Evolutionary conservation across 1,140 invertebrate genomes (phyloP).

Genomic region (Papilio aristodemus): DNA sequence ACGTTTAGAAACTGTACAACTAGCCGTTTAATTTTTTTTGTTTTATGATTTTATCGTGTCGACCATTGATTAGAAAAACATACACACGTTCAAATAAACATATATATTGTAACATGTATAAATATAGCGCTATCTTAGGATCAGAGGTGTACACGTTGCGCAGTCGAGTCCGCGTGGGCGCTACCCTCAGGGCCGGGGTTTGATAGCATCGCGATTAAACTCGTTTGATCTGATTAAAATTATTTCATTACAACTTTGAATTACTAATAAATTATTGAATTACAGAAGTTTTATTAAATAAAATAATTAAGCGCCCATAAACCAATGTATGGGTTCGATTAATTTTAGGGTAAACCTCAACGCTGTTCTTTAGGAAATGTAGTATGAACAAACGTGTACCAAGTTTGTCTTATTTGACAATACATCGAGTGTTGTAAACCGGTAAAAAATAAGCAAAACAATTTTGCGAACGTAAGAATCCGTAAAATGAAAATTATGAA

Average conservation of each 20-base stretch:
- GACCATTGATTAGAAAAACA: no score
- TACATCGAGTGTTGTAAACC: no score
- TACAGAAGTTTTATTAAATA: neutral
- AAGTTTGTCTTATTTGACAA: no score
- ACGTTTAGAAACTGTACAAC: no score
- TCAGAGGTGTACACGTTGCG: neutral
- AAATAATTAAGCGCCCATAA: neutral
- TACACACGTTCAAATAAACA: no score
- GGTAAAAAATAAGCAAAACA: no score
- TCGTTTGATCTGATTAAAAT: conserved; percentile 24
- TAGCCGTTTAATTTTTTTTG: no score
- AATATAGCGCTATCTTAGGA: neutral
- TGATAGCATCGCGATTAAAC: conserved; percentile 16
- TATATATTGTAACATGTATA: neutral
- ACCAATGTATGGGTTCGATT: neutral
- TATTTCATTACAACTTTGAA: conserved; percentile 28
- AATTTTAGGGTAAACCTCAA: no score
- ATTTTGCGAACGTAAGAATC: neutral
- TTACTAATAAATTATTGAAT: conserved; percentile 1
- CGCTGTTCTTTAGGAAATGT: no score
- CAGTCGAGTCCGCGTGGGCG: conserved; percentile 6
- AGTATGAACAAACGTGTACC: no score
- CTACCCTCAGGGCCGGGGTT: neutral
- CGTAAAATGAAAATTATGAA: neutral
- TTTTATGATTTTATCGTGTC: no score